A percentile compares a stretch with the other conserved stretches of the same genome.
phyloP scores from a whole-genome alignment of 2,888 invertebrate genomes.

The Homarus gammarus region DNA sequence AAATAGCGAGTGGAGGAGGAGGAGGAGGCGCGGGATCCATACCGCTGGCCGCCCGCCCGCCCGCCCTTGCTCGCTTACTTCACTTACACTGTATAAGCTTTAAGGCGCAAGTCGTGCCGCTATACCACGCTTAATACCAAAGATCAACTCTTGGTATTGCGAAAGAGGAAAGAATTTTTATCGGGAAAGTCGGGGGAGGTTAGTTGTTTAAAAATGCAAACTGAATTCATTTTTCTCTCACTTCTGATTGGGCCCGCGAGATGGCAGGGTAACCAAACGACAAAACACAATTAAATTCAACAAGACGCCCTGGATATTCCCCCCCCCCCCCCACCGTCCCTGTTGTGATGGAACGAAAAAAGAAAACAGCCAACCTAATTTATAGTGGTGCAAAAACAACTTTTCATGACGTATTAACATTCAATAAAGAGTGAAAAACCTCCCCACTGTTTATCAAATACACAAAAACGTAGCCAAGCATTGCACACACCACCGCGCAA shows the following conservation, averaged over 20 bases:
- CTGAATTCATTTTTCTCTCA: conserved; percentile 41
- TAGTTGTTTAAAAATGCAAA: conserved; percentile 28
- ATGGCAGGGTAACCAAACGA: conserved; percentile 32
- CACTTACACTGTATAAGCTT: not conserved
- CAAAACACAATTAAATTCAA: conserved; percentile 46
- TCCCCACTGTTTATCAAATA: conserved; percentile 9
- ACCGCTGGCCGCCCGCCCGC: not conserved
- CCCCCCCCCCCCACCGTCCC: no score
- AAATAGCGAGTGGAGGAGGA: no score
- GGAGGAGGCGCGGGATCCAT: no score
- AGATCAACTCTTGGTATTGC: conserved; percentile 1
- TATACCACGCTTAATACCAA: not conserved
- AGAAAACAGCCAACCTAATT: not conserved
- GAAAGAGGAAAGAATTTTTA: not conserved
- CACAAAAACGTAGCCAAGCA: conserved; percentile 6
- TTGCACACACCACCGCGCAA: not conserved
- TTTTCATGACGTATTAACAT: conserved; percentile 27
- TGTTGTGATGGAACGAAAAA: conserved; percentile 5
- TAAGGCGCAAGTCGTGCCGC: not conserved
- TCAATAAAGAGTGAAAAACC: conserved; percentile 29
- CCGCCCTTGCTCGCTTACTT: not conserved
- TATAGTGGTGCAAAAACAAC: conserved; percentile 6
- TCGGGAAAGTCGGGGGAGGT: conserved; percentile 17
- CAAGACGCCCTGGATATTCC: conserved; percentile 21
- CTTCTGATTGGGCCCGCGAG: conserved; percentile 42